phyloP scores from a whole-genome alignment of 2,797 vertebrate genomes.

The Xiphophorus birchmanni region DNA sequence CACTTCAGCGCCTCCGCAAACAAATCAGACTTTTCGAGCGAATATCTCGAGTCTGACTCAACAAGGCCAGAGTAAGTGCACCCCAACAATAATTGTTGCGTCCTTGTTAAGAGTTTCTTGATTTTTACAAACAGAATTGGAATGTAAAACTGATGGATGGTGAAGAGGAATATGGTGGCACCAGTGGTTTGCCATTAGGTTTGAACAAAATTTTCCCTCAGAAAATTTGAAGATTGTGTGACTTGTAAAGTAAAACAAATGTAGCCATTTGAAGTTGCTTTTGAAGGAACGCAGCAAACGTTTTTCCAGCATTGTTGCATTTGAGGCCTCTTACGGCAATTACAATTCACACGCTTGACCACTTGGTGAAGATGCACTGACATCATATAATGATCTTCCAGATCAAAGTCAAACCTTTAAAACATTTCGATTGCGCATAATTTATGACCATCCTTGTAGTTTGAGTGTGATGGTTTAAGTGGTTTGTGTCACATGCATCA shows the following conservation, averaged over 20 bases:
- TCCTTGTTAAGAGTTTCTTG: background rate
- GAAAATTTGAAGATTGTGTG: background rate
- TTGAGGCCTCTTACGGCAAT: background rate
- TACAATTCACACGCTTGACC: too few species aligned
- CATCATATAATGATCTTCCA: too few species aligned
- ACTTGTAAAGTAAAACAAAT: background rate
- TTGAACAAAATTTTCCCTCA: background rate
- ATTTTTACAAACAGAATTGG: background rate
- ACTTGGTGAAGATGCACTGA: too few species aligned
- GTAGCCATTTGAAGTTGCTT: background rate
- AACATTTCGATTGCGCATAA: too few species aligned
- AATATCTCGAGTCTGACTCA: background rate
- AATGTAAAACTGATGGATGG: background rate
- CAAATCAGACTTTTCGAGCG: background rate
- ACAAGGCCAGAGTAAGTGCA: too few species aligned
- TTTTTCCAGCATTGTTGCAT: background rate
- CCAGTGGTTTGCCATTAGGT: background rate
- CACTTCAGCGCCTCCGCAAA: background rate
- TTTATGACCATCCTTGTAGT: too few species aligned
- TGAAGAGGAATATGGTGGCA: background rate
- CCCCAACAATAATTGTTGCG: background rate
- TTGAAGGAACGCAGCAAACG: background rate
- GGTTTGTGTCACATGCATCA: too few species aligned
- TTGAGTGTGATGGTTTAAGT: too few species aligned
- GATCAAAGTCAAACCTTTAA: too few species aligned